Evolutionary conservation across 2,888 invertebrate genomes (phyloP).

Genomic region (Dendrolimus houi): DNA sequence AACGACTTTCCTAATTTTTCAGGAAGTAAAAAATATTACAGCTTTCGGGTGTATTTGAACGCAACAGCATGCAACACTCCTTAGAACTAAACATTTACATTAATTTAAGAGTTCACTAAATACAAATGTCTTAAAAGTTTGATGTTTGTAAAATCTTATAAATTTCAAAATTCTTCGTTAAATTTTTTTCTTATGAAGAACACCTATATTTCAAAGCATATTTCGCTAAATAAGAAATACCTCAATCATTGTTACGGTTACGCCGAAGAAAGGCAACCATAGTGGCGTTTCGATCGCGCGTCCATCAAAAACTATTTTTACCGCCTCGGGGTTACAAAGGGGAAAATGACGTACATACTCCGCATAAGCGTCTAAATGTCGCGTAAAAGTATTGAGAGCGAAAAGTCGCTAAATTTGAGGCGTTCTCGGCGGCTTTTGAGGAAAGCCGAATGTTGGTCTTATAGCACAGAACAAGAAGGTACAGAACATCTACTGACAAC

Average conservation of each 20-base stretch:
- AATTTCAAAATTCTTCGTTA: too few relatives aligned
- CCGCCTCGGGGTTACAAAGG: conserved; percentile 27
- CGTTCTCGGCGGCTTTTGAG: conserved; percentile 69
- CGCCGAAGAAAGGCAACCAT: conserved; percentile 29
- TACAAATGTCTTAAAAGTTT: too few relatives aligned
- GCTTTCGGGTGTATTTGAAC: too few relatives aligned
- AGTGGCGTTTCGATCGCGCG: conserved; percentile 26
- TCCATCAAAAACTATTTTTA: conserved; percentile 47
- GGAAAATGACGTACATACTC: conserved; percentile 48
- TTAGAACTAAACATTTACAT: too few relatives aligned
- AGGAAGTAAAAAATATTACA: too few relatives aligned
- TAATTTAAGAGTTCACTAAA: too few relatives aligned
- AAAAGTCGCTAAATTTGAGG: conserved; percentile 73
- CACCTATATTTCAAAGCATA: conserved; percentile 2
- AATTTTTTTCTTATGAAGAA: too few relatives aligned
- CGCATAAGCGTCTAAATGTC: conserved; percentile 51
- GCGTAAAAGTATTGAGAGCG: conserved; percentile 68
- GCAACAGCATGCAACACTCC: too few relatives aligned
- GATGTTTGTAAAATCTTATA: too few relatives aligned
- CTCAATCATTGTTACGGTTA: conserved; percentile 35
- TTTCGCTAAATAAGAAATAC: conserved; percentile 56
- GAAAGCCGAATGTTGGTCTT: conserved; percentile 67
- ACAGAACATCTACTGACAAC: not conserved
- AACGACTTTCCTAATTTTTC: too few relatives aligned
- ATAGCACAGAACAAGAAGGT: conserved; percentile 21